These are phyloP conservation scores for Melanargia galathea DNA, from an alignment of 2,888 invertebrate genomes.

Conservation along the genomic window DNA sequence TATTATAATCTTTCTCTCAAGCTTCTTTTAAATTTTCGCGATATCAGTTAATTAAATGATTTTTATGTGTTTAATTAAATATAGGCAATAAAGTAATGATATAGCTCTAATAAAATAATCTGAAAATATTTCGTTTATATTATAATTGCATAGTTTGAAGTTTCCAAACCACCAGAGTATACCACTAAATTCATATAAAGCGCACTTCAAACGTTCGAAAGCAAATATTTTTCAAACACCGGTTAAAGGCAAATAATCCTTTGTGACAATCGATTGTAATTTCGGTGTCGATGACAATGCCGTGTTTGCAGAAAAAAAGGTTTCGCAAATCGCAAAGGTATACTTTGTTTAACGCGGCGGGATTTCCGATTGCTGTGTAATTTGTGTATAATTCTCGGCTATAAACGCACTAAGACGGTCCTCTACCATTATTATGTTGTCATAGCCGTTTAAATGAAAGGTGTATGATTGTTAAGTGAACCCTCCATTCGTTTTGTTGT, in stretches of 20 bases:
- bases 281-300: constrained; percentile 76
- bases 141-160: background rate
- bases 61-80: too few relatives aligned
- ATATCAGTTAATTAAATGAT: too few relatives aligned
- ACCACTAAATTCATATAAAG: constrained; percentile 64
- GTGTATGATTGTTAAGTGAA: constrained; percentile 44
- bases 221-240: constrained; percentile 82
- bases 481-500: constrained; percentile 25
- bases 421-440: constrained; percentile 69
- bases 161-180: background rate
- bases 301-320: constrained; percentile 56
- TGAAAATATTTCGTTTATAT: background rate
- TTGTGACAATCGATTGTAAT: constrained; percentile 72
- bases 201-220: constrained; percentile 68
- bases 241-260: constrained; percentile 67
- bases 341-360: constrained; percentile 68
- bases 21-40: too few relatives aligned
- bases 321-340: constrained; percentile 48
- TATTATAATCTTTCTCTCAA: too few relatives aligned
- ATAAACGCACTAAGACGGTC: constrained; percentile 54
- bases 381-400: constrained; percentile 70
- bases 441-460: constrained; percentile 60
- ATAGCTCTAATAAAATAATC: too few relatives aligned
- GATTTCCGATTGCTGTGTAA: constrained; percentile 70
- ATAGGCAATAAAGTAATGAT: too few relatives aligned